Evolutionary conservation across 2,113 vertebrate species (phyloP).

Genomic region (Andinoacara biseriatus): DNA sequence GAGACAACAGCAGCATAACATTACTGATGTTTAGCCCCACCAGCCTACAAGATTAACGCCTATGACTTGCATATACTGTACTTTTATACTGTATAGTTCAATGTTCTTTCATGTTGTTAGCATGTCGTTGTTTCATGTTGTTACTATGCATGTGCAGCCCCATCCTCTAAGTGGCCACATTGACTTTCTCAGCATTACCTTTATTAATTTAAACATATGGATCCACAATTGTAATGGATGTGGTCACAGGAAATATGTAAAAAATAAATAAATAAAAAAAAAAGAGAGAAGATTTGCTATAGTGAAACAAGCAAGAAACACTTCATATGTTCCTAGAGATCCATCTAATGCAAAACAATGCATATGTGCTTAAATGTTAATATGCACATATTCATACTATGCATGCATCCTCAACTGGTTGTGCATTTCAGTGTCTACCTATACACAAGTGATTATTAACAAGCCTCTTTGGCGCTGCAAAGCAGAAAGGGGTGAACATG

Average conservation of each 20-base stretch:
- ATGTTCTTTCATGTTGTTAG: background rate
- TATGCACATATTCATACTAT: background rate
- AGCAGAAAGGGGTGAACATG: conserved; percentile 35
- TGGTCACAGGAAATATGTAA: no score
- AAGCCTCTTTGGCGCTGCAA: conserved; percentile 59
- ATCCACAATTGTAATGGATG: background rate
- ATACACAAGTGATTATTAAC: conserved; percentile 56
- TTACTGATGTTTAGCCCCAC: conserved; percentile 48
- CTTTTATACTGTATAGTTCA: background rate
- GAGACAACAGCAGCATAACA: conserved; percentile 66
- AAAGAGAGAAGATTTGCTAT: no score
- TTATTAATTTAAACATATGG: conserved; percentile 27
- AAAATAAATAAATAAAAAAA: no score
- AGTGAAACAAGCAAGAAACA: no score
- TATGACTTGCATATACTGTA: conserved; percentile 5
- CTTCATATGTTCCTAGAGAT: no score
- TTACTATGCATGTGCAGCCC: background rate
- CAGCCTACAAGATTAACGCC: conserved; percentile 32
- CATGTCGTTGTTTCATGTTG: background rate
- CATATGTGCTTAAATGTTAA: background rate
- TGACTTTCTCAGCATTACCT: conserved; percentile 5
- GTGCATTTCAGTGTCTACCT: conserved; percentile 24
- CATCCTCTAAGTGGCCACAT: background rate
- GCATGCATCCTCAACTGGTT: background rate
- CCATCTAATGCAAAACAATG: no score